A percentile compares a stretch with the other conserved stretches of the same genome.
Conservation (phyloP, 2,113 vertebrate species). For the Bubalus kerabau region DNA sequence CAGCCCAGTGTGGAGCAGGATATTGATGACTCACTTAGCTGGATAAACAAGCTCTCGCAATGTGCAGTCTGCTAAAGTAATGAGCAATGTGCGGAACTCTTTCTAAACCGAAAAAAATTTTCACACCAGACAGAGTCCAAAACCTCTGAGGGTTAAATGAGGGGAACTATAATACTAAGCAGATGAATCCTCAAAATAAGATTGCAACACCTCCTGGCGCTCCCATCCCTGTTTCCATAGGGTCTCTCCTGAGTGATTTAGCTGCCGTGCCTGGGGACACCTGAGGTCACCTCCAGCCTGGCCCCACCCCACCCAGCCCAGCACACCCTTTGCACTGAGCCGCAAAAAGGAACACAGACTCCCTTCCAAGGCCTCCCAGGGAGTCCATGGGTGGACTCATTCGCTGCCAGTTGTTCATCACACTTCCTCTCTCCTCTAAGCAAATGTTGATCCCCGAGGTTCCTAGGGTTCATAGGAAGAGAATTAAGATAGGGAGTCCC, state of each 20-base stretch:
- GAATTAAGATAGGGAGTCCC: background rate
- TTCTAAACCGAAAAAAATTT: conserved; percentile 78
- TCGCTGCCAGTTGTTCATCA: background rate
- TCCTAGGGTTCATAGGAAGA: background rate
- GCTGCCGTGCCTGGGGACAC: conserved; percentile 63
- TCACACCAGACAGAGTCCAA: conserved; percentile 79
- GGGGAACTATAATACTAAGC: conserved; percentile 82
- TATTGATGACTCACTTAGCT: conserved; percentile 77
- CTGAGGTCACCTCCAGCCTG: conserved; percentile 41
- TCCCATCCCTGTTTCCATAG: conserved; percentile 71
- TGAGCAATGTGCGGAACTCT: conserved; percentile 76
- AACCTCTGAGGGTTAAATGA: conserved; percentile 82
- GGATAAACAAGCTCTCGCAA: conserved; percentile 73
- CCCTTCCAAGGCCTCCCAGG: background rate
- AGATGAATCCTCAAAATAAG: conserved; percentile 81
- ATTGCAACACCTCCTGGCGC: conserved; percentile 81
- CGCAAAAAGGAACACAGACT: background rate
- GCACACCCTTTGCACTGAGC: background rate
- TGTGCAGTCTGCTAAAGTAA: conserved; percentile 70
- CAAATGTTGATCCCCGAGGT: background rate
- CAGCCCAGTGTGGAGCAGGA: conserved; percentile 33
- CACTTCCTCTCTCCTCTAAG: background rate
- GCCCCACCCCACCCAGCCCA: background rate
- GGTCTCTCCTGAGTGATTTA: conserved; percentile 70
- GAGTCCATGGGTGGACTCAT: background rate